A percentile compares a stretch with the other conserved stretches of the same genome.
phyloP scores from a whole-genome alignment of 2,888 invertebrate genomes.

The Phorcus lineatus region DNA sequence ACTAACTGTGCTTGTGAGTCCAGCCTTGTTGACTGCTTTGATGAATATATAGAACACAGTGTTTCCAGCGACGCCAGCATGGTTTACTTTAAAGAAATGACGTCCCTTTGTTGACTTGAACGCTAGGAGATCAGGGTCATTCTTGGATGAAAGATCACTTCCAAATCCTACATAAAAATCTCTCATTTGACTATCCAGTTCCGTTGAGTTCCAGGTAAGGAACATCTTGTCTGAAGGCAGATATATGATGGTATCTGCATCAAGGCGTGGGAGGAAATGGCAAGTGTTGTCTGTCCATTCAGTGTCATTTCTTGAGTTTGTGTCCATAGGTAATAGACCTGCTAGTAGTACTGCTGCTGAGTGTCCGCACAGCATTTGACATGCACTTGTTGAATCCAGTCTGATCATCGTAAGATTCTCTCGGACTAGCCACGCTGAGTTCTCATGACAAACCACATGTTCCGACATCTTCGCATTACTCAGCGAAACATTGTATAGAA shows the following conservation, averaged over 20 bases:
- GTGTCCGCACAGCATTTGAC: constrained; percentile 10
- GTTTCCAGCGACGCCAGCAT: constrained; percentile 38
- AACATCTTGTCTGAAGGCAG: constrained; percentile 44
- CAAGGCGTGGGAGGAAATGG: constrained; percentile 25
- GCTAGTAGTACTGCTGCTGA: not conserved
- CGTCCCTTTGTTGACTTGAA: constrained; percentile 23
- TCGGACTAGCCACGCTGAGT: constrained; percentile 32
- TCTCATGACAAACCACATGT: constrained; percentile 30
- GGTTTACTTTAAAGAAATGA: constrained; percentile 29
- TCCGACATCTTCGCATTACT: constrained; percentile 31
- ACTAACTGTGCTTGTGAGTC: constrained; percentile 21
- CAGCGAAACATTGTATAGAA: constrained; percentile 37
- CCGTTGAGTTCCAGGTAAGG: constrained; percentile 39
- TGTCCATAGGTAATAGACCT: not conserved
- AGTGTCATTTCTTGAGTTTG: not conserved
- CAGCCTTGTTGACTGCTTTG: constrained; percentile 39
- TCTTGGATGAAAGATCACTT: not conserved
- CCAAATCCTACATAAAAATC: constrained; percentile 48
- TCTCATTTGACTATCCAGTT: constrained; percentile 43
- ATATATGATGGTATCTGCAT: constrained; percentile 27
- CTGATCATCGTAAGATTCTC: constrained; percentile 28
- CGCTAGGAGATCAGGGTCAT: constrained; percentile 38
- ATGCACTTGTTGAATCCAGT: constrained; percentile 4
- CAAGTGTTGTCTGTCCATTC: constrained; percentile 36
- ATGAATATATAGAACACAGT: constrained; percentile 40